Percentiles rank a stretch among this genome's conserved stretches.
phyloP scores from a whole-genome alignment of 2,113 vertebrate genomes.

The Sylvilagus bachmani region DNA sequence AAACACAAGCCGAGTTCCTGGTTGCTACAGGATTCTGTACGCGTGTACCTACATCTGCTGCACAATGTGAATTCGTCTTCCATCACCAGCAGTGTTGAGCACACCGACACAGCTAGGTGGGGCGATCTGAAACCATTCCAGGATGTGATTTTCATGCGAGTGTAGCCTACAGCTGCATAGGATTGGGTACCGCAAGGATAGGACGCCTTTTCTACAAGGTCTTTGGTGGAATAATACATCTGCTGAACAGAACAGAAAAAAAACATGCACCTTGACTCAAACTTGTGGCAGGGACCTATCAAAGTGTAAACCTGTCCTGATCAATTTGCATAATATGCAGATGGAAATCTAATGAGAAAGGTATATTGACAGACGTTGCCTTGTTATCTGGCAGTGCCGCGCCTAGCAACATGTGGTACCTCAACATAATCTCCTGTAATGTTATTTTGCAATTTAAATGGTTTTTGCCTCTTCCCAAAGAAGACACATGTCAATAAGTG shows the following conservation, averaged over 20 bases:
- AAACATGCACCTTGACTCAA: slow-evolving; percentile 84
- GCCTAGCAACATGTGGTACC: slow-evolving; percentile 79
- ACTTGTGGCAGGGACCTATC: slow-evolving; percentile 80
- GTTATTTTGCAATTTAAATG: slow-evolving; percentile 87
- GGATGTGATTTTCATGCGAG: slow-evolving; percentile 71
- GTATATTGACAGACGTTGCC: slow-evolving; percentile 84
- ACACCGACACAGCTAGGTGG: slow-evolving; percentile 59
- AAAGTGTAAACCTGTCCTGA: slow-evolving; percentile 83
- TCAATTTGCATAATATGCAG: slow-evolving; percentile 88
- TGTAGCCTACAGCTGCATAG: slow-evolving; percentile 78
- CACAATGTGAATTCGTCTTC: slow-evolving; percentile 50
- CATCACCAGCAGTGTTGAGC: neutral
- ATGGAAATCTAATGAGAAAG: slow-evolving; percentile 88
- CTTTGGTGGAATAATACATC: slow-evolving; percentile 85
- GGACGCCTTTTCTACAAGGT: slow-evolving; percentile 82
- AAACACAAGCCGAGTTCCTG: neutral
- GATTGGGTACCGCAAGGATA: slow-evolving; percentile 23
- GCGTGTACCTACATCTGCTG: neutral
- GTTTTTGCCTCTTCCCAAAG: slow-evolving; percentile 72
- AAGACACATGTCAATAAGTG: slow-evolving; percentile 76
- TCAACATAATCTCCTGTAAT: slow-evolving; percentile 83
- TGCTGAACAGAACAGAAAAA: slow-evolving; percentile 81
- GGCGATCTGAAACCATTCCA: slow-evolving; percentile 73
- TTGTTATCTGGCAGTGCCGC: slow-evolving; percentile 82
- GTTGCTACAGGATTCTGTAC: neutral